Percentiles rank a stretch among this genome's conserved stretches.
Evolutionary conservation across 2,113 vertebrate genomes (phyloP).

Genomic region (Menura novaehollandiae): DNA sequence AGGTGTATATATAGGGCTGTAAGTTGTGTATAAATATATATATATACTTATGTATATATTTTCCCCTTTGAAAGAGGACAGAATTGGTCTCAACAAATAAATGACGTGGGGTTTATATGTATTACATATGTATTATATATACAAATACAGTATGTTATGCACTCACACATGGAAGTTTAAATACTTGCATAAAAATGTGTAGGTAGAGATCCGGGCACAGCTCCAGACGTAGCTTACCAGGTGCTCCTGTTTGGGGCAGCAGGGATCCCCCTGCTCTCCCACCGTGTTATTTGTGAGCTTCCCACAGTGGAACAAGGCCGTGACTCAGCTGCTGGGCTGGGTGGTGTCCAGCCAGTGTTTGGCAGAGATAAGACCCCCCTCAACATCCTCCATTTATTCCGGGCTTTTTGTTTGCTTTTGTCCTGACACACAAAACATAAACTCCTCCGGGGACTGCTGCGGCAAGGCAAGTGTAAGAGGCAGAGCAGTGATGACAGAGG

Average conservation of each 20-base stretch:
- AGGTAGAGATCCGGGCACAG: fast-evolving
- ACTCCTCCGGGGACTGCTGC: not conserved
- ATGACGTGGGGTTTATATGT: not conserved
- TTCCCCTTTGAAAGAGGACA: not conserved
- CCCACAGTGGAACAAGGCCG: not conserved
- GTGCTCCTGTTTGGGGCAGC: fast-evolving
- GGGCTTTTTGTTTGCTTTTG: slow-evolving; percentile 41
- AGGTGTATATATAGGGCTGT: not conserved
- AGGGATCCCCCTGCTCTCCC: fast-evolving
- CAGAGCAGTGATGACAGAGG: slow-evolving; percentile 37
- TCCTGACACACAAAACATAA: not conserved
- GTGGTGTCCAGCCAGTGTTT: slow-evolving; percentile 15
- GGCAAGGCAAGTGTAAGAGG: not conserved
- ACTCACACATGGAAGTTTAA: fast-evolving
- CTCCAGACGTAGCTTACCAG: fast-evolving
- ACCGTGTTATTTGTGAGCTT: fast-evolving
- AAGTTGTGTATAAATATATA: not conserved
- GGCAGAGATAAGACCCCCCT: slow-evolving; percentile 35
- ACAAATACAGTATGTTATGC: not conserved
- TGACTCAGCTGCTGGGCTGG: slow-evolving; percentile 61
- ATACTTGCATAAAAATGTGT: fast-evolving
- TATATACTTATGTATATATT: too few species aligned
- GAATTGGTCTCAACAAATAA: not conserved
- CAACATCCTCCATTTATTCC: slow-evolving; percentile 55
- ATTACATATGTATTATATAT: too few species aligned